Evolutionary conservation across 2,113 vertebrate genomes (phyloP).

Genomic region (Machaerirhynchus nigripectus): DNA sequence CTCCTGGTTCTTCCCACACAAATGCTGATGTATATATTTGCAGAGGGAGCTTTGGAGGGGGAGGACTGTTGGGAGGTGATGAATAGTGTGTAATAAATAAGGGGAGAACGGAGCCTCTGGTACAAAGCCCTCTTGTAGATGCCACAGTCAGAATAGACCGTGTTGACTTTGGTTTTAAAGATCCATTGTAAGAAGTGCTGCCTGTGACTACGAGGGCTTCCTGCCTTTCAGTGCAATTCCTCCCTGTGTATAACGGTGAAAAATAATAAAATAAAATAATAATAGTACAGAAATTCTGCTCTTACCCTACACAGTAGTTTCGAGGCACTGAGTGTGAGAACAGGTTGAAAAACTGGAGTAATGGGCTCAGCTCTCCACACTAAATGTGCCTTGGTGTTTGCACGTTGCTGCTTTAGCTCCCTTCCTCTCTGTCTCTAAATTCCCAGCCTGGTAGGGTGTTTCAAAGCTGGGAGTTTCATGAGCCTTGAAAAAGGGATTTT

Average conservation of each 20-base stretch:
- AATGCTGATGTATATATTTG: background rate
- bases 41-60: background rate
- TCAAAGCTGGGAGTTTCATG: background rate
- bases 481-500: background rate
- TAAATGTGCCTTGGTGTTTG: background rate
- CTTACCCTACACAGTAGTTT: background rate
- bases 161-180: constrained; percentile 16
- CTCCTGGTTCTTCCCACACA: background rate
- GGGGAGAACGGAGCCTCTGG: background rate
- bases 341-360: background rate
- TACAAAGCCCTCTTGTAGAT: constrained; percentile 38
- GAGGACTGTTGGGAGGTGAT: background rate
- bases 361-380: background rate
- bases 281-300: background rate
- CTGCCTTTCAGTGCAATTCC: background rate
- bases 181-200: background rate
- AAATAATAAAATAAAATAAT: background rate
- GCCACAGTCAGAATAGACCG: background rate
- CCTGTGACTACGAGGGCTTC: background rate
- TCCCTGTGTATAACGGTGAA: background rate
- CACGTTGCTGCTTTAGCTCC: background rate
- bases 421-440: background rate
- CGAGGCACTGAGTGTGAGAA: background rate
- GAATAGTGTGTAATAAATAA: constrained; percentile 9
- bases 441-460: background rate